Evolutionary conservation across 2,113 vertebrate genomes (phyloP), one percentile per base, ranked within the genome.

Genomic region (Egretta garzetta): DNA sequence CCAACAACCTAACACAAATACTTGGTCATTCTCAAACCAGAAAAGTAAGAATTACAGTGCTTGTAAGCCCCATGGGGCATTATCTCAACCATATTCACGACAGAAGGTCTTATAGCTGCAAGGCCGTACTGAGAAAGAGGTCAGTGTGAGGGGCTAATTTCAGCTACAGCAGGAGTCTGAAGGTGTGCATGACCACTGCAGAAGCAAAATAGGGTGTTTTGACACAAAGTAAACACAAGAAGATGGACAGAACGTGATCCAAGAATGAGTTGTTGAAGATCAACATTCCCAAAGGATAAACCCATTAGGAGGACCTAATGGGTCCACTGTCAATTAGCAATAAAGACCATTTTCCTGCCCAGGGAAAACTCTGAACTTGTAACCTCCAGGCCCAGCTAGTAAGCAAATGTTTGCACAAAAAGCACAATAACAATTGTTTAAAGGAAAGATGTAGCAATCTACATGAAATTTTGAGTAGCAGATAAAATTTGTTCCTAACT

Each of bases 341-440:
- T 53, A 66, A 82, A 55, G 71, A 72, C 6, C 58, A 60, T 92
- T 90, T 95, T 80, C 52, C 88, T 77, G 32, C 58, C 28, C 10
- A 52, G 71, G 59, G 50, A 93, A 90, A 95, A 37, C 24, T 62
- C 77, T 83, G 92, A 93, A 83, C 75, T 95, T 50, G 59, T 32
- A 93, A 93, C 72, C 41, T 86, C 71, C 41, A 80, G 67, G 71
- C 81, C 67, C 59, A 88, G 85, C 71, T 76, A 49, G 58, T 94
- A 95, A 96, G 88, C 90, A 95, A 96, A 96, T 94, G 75, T 97
- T 97, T 97, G 96, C 85, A 95, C 88, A 97, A 58, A 96, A 83
- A 83, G 75, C 63, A 96, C 90, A 97, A 86, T 95, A 92, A 95
- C 74, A 96, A 93, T 93, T 97, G 95, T 96, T 88, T 88, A 50